phyloP scores from a whole-genome alignment of 2,113 vertebrate genomes.

The Ophthalmolycus amberensis region DNA sequence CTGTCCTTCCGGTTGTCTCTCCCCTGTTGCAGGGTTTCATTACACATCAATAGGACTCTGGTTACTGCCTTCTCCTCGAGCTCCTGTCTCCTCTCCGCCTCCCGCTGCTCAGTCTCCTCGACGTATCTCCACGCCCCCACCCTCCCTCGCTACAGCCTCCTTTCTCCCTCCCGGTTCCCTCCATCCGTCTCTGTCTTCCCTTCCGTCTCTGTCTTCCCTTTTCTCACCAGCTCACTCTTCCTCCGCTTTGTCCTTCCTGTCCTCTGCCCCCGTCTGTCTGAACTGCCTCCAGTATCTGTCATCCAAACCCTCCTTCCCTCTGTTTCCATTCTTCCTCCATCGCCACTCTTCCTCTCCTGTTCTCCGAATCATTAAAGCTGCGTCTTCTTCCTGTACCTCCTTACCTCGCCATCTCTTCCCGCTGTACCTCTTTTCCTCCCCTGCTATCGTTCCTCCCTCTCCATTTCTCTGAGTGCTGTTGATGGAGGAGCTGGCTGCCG shows the following conservation, averaged over 20 bases:
- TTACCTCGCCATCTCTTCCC: slow-evolving; percentile 29
- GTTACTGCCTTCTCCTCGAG: slow-evolving; percentile 62
- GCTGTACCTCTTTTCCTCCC: slow-evolving; percentile 20
- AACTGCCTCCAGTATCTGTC: slow-evolving; percentile 46
- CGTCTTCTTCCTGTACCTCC: slow-evolving; percentile 35
- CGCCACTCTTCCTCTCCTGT: slow-evolving; percentile 23
- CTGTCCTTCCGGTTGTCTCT: slow-evolving; percentile 51
- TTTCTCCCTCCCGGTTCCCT: slow-evolving; percentile 24
- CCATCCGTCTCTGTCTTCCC: too few relatives aligned
- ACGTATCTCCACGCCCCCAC: slow-evolving; percentile 44
- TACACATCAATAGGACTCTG: slow-evolving; percentile 77
- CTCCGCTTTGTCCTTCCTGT: slow-evolving; percentile 59
- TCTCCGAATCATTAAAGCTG: slow-evolving; percentile 15
- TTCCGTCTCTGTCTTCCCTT: slow-evolving; percentile 44
- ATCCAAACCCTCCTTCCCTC: slow-evolving; percentile 27
- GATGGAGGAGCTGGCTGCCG: slow-evolving; percentile 74
- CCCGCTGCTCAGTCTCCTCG: slow-evolving; percentile 50
- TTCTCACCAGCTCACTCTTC: slow-evolving; percentile 40
- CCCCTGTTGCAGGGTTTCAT: slow-evolving; percentile 59
- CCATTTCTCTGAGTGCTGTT: slow-evolving; percentile 75
- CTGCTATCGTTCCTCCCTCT: slow-evolving; percentile 45
- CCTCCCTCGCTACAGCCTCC: slow-evolving; percentile 3
- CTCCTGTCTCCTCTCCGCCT: slow-evolving; percentile 57
- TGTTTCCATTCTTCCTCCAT: slow-evolving; percentile 20
- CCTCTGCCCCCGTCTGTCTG: slow-evolving; percentile 47